A percentile compares a stretch with the other conserved stretches of the same genome.
These are phyloP conservation scores for Megalonaias nervosa DNA, from an alignment of 1,140 invertebrate genomes.

Conservation along the genomic window DNA sequence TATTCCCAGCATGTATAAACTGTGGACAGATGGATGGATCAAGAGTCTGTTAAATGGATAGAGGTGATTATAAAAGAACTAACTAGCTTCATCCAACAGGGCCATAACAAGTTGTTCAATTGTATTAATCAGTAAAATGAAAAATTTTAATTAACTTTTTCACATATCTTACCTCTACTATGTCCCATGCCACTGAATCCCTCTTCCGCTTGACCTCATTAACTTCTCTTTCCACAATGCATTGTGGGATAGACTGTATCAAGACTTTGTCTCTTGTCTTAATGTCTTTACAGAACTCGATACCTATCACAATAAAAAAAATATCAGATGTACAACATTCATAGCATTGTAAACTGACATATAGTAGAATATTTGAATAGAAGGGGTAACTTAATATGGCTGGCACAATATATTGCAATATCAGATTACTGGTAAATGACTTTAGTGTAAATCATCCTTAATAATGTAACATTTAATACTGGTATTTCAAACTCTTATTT, in stretches of 20 bases:
- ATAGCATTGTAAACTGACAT: neutral
- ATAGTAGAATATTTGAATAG: neutral
- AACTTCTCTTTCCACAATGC: conserved; percentile 52
- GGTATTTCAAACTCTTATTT: too few relatives aligned
- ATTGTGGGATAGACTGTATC: conserved; percentile 50
- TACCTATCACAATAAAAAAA: conserved; percentile 35
- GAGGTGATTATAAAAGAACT: too few relatives aligned
- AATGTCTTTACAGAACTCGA: conserved; percentile 42
- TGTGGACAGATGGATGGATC: too few relatives aligned
- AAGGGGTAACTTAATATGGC: neutral
- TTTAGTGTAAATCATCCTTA: too few relatives aligned
- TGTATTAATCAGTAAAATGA: neutral
- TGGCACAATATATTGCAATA: too few relatives aligned
- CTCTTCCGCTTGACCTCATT: conserved; percentile 46
- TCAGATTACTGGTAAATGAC: too few relatives aligned
- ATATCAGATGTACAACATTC: neutral
- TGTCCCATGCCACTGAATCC: conserved; percentile 42
- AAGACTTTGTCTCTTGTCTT: conserved; percentile 36
- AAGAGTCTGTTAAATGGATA: too few relatives aligned
- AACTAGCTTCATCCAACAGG: too few relatives aligned
- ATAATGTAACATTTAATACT: too few relatives aligned
- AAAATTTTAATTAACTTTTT: neutral
- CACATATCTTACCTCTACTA: conserved; percentile 46
- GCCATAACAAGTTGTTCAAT: neutral
- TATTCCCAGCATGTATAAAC: too few relatives aligned